phyloP scores from a whole-genome alignment of 2,888 invertebrate genomes.

The Linnaemya tessellans region DNA sequence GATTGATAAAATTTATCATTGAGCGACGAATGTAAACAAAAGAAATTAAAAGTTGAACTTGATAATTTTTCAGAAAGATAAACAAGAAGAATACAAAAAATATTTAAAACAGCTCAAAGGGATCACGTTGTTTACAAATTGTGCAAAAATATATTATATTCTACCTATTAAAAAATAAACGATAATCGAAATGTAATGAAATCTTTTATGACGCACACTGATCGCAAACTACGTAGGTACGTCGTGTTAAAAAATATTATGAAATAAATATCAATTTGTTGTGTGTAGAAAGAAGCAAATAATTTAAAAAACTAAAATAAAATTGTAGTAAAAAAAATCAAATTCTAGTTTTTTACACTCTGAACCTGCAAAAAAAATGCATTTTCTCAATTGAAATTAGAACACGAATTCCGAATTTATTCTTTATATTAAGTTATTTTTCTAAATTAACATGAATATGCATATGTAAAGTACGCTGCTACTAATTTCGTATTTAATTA shows the following conservation, averaged over 20 bases:
- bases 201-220: constrained; percentile 21
- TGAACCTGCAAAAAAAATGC: no score
- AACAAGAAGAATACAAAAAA: not conserved
- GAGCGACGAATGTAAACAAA: not conserved
- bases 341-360: no score
- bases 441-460: no score
- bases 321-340: no score
- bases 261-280: no score
- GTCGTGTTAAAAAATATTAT: not conserved
- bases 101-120: not conserved
- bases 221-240: not conserved
- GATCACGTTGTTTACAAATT: not conserved
- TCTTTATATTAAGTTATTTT: no score
- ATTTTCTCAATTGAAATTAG: no score
- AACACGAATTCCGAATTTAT: no score
- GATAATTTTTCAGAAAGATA: constrained; percentile 19
- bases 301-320: no score
- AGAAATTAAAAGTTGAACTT: constrained; percentile 34
- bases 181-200: not conserved
- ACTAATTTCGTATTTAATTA: no score
- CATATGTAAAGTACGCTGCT: no score
- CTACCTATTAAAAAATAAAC: not conserved
- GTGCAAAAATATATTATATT: not conserved
- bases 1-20: constrained; percentile 16
- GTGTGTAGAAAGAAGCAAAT: no score